phyloP scores from a whole-genome alignment of 1,140 invertebrate species.

The Caerostris extrusa region DNA sequence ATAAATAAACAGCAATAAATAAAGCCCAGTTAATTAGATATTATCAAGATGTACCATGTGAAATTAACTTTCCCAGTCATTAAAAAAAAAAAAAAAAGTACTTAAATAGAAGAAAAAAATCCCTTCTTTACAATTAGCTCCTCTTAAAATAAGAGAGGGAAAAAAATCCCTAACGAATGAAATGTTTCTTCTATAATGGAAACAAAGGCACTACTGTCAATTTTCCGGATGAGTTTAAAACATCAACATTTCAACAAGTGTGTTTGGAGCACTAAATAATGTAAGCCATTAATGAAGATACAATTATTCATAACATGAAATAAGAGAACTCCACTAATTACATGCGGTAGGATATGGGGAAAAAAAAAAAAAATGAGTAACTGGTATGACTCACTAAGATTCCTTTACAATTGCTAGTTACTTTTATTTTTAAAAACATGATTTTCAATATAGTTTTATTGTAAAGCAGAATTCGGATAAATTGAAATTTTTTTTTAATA shows the following conservation, averaged over 20 bases:
- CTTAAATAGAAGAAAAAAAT: not conserved
- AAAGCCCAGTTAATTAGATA: too few relatives aligned
- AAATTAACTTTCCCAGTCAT: not conserved
- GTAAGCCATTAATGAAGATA: not conserved
- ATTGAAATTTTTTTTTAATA: too few relatives aligned
- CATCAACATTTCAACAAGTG: not conserved
- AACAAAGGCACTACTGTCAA: too few relatives aligned
- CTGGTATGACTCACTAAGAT: too few relatives aligned
- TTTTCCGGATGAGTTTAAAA: too few relatives aligned
- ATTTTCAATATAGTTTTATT: too few relatives aligned
- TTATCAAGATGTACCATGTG: too few relatives aligned
- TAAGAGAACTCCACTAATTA: not conserved
- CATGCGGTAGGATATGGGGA: too few relatives aligned
- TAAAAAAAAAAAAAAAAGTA: not conserved
- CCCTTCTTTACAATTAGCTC: not conserved
- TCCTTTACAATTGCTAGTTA: too few relatives aligned
- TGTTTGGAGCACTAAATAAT: not conserved
- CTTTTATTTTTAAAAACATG: too few relatives aligned
- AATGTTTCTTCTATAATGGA: not conserved
- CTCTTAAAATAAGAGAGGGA: not conserved
- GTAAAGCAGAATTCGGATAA: too few relatives aligned
- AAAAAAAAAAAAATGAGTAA: too few relatives aligned
- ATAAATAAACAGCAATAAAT: not conserved
- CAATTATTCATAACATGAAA: not conserved
- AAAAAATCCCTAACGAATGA: not conserved